A percentile compares a stretch with the other conserved stretches of the same genome.
These are phyloP conservation scores for Teinopalpus imperialis DNA, from an alignment of 2,888 invertebrate species.

Conservation along the genomic window DNA sequence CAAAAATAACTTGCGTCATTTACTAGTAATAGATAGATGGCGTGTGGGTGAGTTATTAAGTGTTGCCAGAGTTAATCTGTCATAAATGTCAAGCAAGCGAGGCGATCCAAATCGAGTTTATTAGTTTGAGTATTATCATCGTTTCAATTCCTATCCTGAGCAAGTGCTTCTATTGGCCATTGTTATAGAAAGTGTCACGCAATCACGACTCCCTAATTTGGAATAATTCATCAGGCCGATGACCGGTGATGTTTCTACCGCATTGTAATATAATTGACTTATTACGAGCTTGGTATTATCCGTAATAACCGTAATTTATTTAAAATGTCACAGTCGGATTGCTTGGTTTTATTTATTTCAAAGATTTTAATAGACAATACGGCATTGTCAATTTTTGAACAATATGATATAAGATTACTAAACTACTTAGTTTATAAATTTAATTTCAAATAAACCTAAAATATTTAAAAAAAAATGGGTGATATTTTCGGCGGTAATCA, in stretches of 20 bases:
- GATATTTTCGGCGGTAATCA: too few relatives aligned
- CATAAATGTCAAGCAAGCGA: conserved; percentile 71
- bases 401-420: too few relatives aligned
- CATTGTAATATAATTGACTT: conserved; percentile 47
- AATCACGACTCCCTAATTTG: conserved; percentile 50
- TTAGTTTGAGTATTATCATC: conserved; percentile 65
- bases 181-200: conserved; percentile 64
- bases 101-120: conserved; percentile 53
- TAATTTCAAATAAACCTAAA: too few relatives aligned
- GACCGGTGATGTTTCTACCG: conserved; percentile 36
- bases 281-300: conserved; percentile 37
- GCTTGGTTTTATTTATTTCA: too few relatives aligned
- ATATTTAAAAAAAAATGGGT: too few relatives aligned
- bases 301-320: conserved; percentile 39
- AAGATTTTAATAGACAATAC: too few relatives aligned
- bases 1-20: conserved; percentile 56
- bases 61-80: conserved; percentile 70
- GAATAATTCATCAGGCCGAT: conserved; percentile 31
- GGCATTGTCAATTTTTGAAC: too few relatives aligned
- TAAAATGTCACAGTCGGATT: conserved; percentile 29
- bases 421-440: too few relatives aligned
- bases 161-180: conserved; percentile 61
- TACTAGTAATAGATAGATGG: conserved; percentile 68
- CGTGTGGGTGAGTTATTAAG: conserved; percentile 68
- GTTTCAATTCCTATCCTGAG: conserved; percentile 61